A percentile compares a stretch with the other conserved stretches of the same genome.
Conservation (phyloP, 2,888 invertebrate genomes). For the Eugnorisma glareosa region DNA sequence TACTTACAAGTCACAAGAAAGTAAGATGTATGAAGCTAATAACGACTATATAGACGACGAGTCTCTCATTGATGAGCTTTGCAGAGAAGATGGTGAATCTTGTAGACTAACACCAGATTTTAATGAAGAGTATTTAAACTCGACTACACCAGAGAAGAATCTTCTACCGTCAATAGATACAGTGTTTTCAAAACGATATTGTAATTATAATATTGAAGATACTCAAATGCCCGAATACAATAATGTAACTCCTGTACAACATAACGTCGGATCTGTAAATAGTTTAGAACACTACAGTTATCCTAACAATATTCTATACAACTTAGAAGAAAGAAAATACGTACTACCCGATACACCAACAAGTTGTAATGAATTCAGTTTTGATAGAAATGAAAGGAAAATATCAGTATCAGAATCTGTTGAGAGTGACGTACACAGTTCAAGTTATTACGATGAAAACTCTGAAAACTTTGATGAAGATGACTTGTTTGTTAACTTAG, state of each 20-base stretch:
- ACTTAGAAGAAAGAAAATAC: constrained; percentile 84
- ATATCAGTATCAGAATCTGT: constrained; percentile 85
- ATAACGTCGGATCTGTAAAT: constrained; percentile 70
- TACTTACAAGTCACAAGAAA: constrained; percentile 70
- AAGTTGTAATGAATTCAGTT: constrained; percentile 85
- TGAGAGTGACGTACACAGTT: constrained; percentile 86
- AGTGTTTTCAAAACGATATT: constrained; percentile 85
- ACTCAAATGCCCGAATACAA: constrained; percentile 69
- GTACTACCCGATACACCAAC: constrained; percentile 86
- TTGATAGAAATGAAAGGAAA: constrained; percentile 82
- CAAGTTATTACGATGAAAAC: constrained; percentile 85
- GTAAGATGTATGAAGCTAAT: constrained; percentile 75
- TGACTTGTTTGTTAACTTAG: constrained; percentile 86
- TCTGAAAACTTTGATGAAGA: constrained; percentile 87
- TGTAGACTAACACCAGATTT: constrained; percentile 83
- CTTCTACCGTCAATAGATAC: constrained; percentile 87
- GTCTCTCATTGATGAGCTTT: constrained; percentile 86
- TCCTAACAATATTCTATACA: constrained; percentile 86
- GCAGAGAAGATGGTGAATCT: constrained; percentile 86
- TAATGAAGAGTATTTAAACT: constrained; percentile 81
- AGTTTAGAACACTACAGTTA: constrained; percentile 88
- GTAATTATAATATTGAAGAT: constrained; percentile 79
- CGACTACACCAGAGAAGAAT: constrained; percentile 77
- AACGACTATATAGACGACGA: constrained; percentile 88
- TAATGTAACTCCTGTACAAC: constrained; percentile 65